phyloP scores from a whole-genome alignment of 2,797 vertebrate genomes.

The Scolopax rusticola region DNA sequence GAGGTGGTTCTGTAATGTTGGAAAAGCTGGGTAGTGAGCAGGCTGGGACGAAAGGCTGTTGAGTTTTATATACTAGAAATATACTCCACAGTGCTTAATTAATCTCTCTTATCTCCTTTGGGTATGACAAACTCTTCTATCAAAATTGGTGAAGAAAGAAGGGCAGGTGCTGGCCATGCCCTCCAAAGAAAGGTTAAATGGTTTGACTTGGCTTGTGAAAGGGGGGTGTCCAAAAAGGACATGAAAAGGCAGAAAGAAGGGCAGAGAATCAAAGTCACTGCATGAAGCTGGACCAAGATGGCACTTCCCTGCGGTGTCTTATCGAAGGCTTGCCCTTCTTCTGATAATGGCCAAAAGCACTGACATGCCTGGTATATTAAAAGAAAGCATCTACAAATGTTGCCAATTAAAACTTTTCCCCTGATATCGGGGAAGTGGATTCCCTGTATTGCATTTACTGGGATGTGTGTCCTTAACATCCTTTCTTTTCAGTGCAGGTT shows the following conservation, averaged over 20 bases:
- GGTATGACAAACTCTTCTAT: neutral
- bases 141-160: neutral
- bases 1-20: neutral
- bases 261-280: neutral
- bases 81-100: neutral
- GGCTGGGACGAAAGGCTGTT: neutral
- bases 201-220: neutral
- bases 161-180: neutral
- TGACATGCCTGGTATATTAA: neutral
- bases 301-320: accelerated
- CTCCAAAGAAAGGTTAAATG: neutral
- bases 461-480: neutral
- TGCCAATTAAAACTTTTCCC: neutral
- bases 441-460: neutral
- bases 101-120: neutral
- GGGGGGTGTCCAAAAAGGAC: neutral
- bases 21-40: neutral
- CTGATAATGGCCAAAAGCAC: neutral
- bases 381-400: neutral
- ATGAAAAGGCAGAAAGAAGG: neutral
- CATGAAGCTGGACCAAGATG: accelerated
- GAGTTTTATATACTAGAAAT: neutral
- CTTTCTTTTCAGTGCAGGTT: neutral
- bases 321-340: neutral
- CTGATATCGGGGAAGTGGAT: neutral